Evolutionary conservation across 2,888 invertebrate species (phyloP), one percentile per base, ranked within the genome.

Genomic region (Eucera pruinosa): DNA sequence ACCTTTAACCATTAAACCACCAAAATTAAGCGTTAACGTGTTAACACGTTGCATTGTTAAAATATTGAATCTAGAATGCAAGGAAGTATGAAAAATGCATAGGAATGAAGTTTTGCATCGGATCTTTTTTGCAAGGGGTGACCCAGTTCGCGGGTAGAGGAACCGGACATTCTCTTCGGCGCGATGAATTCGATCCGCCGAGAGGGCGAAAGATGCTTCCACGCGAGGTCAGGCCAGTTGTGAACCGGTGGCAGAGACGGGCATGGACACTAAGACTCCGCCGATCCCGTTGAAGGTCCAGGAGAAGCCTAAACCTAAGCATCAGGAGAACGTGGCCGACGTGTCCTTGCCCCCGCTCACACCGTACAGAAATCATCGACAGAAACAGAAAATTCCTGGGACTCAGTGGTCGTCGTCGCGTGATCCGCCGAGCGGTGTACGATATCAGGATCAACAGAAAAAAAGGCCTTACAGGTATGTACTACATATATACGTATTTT

Each of bases 201-300:
- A 82, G 82, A 76, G 78, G 80, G 68, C 65, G 76, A 66, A 87
- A 83, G 80, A 88, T 89, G 88, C 58, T 77, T 77, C 73, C 65
- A 72, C 78, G 71, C 74, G 80, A 65, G 84, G 79, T 86, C 81
- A 80, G 71, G 68, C 62, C 84, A 85, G 83, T 82, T 54, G 82
- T 36, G 78, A 76, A 65, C 67, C 79, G 88, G 85, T 87, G 87
- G 74, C 82, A 81, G 80, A 86, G 85, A 82, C 84, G 90, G 91
- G 90, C 77, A 92, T 92, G 92, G 92, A 92, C 90, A 90, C 91
- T 86, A 91, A 89, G 90, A 90, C 91, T 73, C 91, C 92, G 71
- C 89, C 91, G 78, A 91, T 92, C 79, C 87, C 89, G 85, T 72
- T 88, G 78, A 92, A 90, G 87, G 87, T 89, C 80, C 89, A 88